phyloP scores from a whole-genome alignment of 1,140 invertebrate species.

The Muscidifurax raptorellus region DNA sequence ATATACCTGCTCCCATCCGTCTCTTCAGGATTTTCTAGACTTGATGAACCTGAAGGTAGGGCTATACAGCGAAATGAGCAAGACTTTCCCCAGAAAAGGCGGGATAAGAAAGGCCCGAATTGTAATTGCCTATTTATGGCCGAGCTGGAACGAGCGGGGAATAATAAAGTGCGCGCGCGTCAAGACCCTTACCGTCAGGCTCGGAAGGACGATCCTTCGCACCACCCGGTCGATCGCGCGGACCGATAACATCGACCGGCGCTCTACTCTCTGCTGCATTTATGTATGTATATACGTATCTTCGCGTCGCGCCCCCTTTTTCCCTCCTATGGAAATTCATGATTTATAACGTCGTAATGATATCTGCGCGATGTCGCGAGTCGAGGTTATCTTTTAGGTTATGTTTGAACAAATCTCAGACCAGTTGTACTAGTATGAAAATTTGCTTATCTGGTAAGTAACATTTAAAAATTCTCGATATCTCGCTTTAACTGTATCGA shows the following conservation, averaged over 20 bases:
- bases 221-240: background rate
- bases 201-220: background rate
- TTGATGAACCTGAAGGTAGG: background rate
- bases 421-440: background rate
- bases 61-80: background rate
- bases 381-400: background rate
- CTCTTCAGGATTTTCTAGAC: background rate
- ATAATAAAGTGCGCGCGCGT: constrained; percentile 3
- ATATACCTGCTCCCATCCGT: background rate
- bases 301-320: background rate
- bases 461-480: background rate
- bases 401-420: background rate
- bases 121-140: constrained; percentile 37
- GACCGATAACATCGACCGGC: background rate
- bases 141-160: background rate
- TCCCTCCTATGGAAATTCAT: background rate
- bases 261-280: no score
- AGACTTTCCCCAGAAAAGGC: background rate
- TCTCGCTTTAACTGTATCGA: background rate
- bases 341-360: background rate
- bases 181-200: background rate
- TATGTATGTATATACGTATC: no score
- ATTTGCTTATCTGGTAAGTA: background rate
- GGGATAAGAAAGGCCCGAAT: background rate
- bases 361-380: background rate